Base-by-base conservation (phyloP, 2,888 invertebrate species). In the Cybosia mesomella region DNA sequence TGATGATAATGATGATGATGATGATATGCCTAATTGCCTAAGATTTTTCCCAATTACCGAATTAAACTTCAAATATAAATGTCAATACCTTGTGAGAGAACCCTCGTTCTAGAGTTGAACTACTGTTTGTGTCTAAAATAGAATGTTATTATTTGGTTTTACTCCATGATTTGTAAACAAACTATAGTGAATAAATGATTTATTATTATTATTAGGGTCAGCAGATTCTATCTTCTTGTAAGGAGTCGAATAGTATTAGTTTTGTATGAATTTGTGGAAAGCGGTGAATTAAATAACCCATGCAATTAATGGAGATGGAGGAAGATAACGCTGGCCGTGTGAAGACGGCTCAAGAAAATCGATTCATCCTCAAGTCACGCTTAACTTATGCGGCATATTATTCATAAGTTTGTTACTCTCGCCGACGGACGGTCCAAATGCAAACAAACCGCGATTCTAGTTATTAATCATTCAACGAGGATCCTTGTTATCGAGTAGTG, bases 321-420 rank as follows among this genome's bases (percentile, higher is more conserved):
- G 79, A 77, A 82, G 80, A 83, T 75, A 75, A 76, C 74, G 71
- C 72, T 68, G 66, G 62, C 70, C 74, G 73, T 83, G 82, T 85
- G 80, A 81, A 81, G 82, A 80, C 74, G 83, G 84, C 84, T 84
- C 83, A 88, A 89, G 88, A 85, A 87, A 89, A 91, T 90, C 89
- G 87, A 92, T 87, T 84, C 83, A 80, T 88, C 87, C 85, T 87
- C 83, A 85, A 88, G 86, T 85, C 83, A 82, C 77, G 81, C 82
- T 82, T 75, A 86, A 88, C 85, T 89, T 85, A 86, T 85, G 87
- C 87, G 80, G 85, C 87, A 87, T 87, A 91, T 90, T 93, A 93
- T 93, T 93, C 93, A 93, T 92, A 92, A 93, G 92, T 91, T 92
- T 89, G 91, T 89, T 89, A 87, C 86, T 87, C 85, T 82, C 84